Evolutionary conservation across 2,113 vertebrate species (phyloP), one percentile per base, ranked within the genome.

Genomic region (Larimichthys polyactis): DNA sequence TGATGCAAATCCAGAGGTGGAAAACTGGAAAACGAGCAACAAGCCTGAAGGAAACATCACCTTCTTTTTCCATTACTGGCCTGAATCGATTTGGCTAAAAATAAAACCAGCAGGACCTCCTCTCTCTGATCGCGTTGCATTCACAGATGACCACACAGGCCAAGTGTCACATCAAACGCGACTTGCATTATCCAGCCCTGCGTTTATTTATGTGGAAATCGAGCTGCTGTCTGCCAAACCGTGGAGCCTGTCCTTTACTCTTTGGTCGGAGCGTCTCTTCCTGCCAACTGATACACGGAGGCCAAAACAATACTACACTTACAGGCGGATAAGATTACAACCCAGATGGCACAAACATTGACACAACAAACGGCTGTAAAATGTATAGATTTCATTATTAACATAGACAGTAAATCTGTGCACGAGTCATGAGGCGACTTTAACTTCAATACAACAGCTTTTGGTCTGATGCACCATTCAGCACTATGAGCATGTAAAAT

Each of bases 21-120:
- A 68, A n/a, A 75, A 48, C 11, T 40, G 17, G 32, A 57, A 81
- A 77, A 75, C 15, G 6, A 72, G 62, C 11, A 22, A 70, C n/a
- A 2, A 65, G 78, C 84, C 69, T 0, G 7, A 68, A 83, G 63
- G 48, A 81, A 79, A 78, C 71, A 29, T 82, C 87, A 16, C 65
- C 72, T 84, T 55, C 51, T 19, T 76, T 83, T 88, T 89, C 83
- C 78, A 86, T 89, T 78, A 84, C 71, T 60, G 75, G 48, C 60
- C 75, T 54, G 49, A 80, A 91, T 91, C 72, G 70, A 91, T 87
- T 11, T 7, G 48, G 59, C 75, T 89, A 86, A 88, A 89, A 89
- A 89, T 89, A 89, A 82, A 75, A 43, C 0, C 67, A 16, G 71
- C 74, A 82, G 78, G 79, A 85, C 73, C n/a, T 27, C 27, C 27